These are phyloP conservation scores for Vannuccia rotundouncinata DNA, from an alignment of 2,888 invertebrate genomes.

Conservation along the genomic window DNA sequence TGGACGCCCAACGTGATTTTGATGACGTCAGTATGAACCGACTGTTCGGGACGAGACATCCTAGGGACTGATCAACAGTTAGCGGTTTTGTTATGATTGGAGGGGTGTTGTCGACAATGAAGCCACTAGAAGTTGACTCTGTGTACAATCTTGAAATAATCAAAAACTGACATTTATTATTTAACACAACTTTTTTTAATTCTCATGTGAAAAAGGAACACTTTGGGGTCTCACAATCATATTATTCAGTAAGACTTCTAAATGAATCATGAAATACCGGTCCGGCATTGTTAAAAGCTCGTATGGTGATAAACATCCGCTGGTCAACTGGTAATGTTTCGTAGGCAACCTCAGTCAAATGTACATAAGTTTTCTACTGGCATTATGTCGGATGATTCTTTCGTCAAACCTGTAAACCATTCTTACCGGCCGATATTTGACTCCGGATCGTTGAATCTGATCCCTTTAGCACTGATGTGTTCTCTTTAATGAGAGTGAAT, in stretches of 20 bases:
- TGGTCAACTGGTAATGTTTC: not conserved
- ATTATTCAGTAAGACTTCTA: not conserved
- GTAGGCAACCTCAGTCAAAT: not conserved
- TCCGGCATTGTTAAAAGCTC: not conserved
- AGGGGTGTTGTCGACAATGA: slow-evolving; percentile 32
- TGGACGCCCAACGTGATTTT: slow-evolving; percentile 13
- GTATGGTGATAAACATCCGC: not conserved
- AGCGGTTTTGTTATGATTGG: not conserved
- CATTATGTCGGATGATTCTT: not conserved
- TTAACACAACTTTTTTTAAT: too few species aligned
- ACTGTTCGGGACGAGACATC: slow-evolving; percentile 12
- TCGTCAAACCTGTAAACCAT: not conserved
- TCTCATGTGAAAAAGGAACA: too few species aligned
- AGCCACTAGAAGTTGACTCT: not conserved
- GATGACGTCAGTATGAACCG: slow-evolving; percentile 8
- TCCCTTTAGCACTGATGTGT: not conserved
- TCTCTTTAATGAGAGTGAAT: too few species aligned
- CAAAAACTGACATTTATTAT: too few species aligned
- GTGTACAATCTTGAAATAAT: slow-evolving; percentile 20
- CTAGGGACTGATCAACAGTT: not conserved
- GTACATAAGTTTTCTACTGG: not conserved
- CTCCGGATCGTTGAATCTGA: slow-evolving; percentile 17
- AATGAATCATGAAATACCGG: too few species aligned
- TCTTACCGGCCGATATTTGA: not conserved
- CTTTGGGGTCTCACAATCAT: too few species aligned